Evolutionary conservation across 2,888 invertebrate genomes (phyloP).

Genomic region (Microchrysa polita): DNA sequence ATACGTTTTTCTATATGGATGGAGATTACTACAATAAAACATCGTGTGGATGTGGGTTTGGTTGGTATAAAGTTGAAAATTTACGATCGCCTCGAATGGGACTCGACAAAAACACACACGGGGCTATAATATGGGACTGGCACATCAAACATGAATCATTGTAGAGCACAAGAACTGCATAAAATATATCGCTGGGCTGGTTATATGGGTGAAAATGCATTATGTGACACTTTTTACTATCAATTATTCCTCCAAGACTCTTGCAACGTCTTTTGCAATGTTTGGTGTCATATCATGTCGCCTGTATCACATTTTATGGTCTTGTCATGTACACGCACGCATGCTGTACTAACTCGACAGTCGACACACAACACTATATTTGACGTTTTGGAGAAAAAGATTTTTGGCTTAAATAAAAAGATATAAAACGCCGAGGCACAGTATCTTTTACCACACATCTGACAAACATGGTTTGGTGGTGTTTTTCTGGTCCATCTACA

Average conservation of each 20-base stretch:
- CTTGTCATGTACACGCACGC: not conserved
- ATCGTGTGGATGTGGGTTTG: not conserved
- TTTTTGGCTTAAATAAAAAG: not conserved
- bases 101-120: too few species aligned
- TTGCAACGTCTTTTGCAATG: not conserved
- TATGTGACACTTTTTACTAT: slow-evolving; percentile 43
- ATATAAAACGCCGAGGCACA: not conserved
- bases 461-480: not conserved
- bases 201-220: slow-evolving; percentile 8
- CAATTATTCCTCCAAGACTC: slow-evolving; percentile 36
- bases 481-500: not conserved
- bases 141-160: too few species aligned
- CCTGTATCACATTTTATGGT: slow-evolving; percentile 14
- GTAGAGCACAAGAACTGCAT: too few species aligned
- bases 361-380: too few species aligned
- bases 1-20: not conserved
- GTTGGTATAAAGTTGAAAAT: not conserved
- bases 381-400: not conserved
- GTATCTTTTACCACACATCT: too few species aligned
- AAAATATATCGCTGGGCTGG: too few species aligned
- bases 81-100: too few species aligned
- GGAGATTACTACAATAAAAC: too few species aligned
- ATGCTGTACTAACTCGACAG: too few species aligned
- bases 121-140: too few species aligned
- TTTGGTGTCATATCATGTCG: not conserved